phyloP scores from a whole-genome alignment of 2,797 vertebrate species.

The Percopsis omiscomaycus region DNA sequence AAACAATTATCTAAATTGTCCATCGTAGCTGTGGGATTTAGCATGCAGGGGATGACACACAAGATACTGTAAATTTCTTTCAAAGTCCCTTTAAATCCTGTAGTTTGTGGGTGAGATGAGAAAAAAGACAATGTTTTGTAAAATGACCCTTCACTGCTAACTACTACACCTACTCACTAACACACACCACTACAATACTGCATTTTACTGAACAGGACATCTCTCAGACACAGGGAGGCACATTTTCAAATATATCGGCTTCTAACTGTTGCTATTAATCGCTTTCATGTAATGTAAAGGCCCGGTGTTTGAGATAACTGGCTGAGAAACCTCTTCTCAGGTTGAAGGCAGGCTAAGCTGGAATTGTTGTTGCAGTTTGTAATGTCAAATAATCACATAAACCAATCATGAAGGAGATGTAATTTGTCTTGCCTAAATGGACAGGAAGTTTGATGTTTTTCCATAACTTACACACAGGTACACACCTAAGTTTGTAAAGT shows the following conservation, averaged over 20 bases:
- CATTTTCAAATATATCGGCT: neutral
- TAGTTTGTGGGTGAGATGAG: neutral
- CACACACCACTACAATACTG: neutral
- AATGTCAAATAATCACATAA: no score
- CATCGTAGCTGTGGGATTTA: slow-evolving; percentile 12
- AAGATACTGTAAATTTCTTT: neutral
- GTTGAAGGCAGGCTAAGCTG: no score
- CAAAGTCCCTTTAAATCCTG: no score
- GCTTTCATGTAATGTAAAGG: no score
- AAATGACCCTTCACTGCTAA: neutral
- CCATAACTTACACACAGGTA: no score
- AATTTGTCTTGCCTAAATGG: no score
- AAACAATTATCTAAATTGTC: slow-evolving; percentile 2
- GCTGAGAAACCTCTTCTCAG: no score
- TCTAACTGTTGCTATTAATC: neutral
- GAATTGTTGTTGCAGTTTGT: no score
- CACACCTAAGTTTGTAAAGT: no score
- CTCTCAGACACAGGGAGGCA: neutral
- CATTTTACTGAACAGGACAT: neutral
- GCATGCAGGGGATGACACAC: neutral
- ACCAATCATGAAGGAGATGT: no score
- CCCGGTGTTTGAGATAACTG: no score
- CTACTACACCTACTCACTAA: neutral
- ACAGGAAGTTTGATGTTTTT: no score
- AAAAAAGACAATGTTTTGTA: neutral